Base-by-base conservation (phyloP, 2,113 vertebrate genomes). In the Pelvicachromis taeniatus region DNA sequence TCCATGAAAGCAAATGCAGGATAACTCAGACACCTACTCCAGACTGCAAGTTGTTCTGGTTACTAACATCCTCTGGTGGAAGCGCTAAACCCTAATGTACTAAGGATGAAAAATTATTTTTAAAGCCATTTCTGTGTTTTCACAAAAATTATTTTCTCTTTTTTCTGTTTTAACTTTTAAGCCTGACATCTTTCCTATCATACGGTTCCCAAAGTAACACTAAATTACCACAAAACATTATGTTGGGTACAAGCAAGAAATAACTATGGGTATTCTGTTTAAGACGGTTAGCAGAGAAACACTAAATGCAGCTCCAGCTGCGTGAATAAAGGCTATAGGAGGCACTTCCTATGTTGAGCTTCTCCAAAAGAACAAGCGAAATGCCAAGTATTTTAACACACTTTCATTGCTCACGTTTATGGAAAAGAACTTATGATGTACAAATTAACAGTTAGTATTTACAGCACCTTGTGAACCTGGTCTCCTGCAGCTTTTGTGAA, bases 401-500 rank as follows among this genome's bases (percentile, higher is more conserved):
- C 87, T 94, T 96, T 92, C 90, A 95, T 88, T 85, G 85, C 92
- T 68, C 85, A 86, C 58, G 77, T 96, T 96, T 95, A 95, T 95
- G 85, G 93, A 95, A 90, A 90, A 92, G 77, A 89, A 82, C 92
- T 94, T 95, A 94, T 94, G 92, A 95, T 95, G 94, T 96, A 95
- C 95, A 95, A 97, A 96, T 96, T 96, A 96, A 95, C 94, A 90
- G 94, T 94, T 94, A 91, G 85, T 89, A 89, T 96, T 96, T 96
- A 96, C 92, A 87, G 92, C 73, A 53, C 85, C 95, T 95, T 85
- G 91, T 96, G 95, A 96, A 96, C 90, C 84, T 85, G 93, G 87
- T 87, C 91, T 93, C 95, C 95, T 86, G 94, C 91, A 93, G 95
- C 55, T 93, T 91, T 91, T 84, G 88, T 90, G 90, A 94, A 93